A percentile compares a stretch with the other conserved stretches of the same genome.
phyloP scores from a whole-genome alignment of 2,113 vertebrate genomes.

The Falco punctatus region DNA sequence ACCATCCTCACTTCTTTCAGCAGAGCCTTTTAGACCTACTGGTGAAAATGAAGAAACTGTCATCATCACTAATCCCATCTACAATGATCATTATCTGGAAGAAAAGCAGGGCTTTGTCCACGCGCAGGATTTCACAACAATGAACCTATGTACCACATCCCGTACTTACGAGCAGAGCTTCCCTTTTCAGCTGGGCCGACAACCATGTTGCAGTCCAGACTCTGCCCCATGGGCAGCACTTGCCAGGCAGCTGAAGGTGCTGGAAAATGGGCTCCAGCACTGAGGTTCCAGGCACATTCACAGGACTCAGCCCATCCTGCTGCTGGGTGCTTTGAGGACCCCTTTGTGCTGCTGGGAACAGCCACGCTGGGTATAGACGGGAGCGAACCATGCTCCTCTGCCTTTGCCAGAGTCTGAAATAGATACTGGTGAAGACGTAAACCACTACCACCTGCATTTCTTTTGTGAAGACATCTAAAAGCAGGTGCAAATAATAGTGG shows the following conservation, averaged over 20 bases:
- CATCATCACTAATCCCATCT: neutral
- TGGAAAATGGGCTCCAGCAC: neutral
- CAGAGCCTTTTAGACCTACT: neutral
- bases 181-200: neutral
- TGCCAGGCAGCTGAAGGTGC: neutral
- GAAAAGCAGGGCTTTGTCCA: constrained; percentile 14
- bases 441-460: neutral
- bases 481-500: neutral
- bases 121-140: constrained; percentile 36
- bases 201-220: neutral
- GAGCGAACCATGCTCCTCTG: neutral
- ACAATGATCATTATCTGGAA: neutral
- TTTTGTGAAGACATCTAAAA: neutral
- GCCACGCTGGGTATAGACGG: fast-evolving
- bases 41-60: neutral
- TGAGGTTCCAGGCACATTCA: fast-evolving
- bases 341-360: neutral
- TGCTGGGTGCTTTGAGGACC: fast-evolving
- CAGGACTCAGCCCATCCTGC: neutral
- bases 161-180: neutral
- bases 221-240: neutral
- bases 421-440: neutral
- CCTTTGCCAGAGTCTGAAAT: neutral
- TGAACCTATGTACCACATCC: neutral
- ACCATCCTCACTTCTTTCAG: neutral